Evolutionary conservation across 2,888 invertebrate species (phyloP).

Genomic region (Patella caerulea): DNA sequence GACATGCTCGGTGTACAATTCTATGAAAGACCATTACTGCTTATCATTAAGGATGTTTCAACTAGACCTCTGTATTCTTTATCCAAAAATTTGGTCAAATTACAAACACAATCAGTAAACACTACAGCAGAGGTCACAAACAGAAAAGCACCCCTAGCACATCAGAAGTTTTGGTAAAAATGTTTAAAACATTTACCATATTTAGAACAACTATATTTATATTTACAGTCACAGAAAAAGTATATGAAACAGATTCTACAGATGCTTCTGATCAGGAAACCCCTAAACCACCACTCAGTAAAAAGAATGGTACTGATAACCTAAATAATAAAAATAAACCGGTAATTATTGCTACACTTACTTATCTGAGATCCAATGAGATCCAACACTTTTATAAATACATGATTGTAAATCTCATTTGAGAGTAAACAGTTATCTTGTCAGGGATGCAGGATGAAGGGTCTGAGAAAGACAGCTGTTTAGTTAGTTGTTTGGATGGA

Average conservation of each 20-base stretch:
- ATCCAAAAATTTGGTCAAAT: too few relatives aligned
- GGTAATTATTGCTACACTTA: slow-evolving; percentile 21
- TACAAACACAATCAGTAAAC: too few relatives aligned
- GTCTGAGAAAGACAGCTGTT: too few relatives aligned
- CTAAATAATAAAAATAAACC: slow-evolving; percentile 30
- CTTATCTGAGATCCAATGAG: not conserved
- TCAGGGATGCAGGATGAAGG: too few relatives aligned
- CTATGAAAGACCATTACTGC: not conserved
- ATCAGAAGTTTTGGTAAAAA: too few relatives aligned
- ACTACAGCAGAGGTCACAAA: too few relatives aligned
- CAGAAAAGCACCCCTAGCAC: too few relatives aligned
- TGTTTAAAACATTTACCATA: too few relatives aligned
- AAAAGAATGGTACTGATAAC: slow-evolving; percentile 34
- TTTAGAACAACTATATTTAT: too few relatives aligned
- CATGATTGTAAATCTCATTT: not conserved
- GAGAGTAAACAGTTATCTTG: not conserved
- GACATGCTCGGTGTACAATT: not conserved
- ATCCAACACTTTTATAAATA: not conserved
- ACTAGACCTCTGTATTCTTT: too few relatives aligned
- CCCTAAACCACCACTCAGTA: slow-evolving; percentile 20
- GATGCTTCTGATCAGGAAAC: slow-evolving; percentile 62
- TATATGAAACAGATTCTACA: slow-evolving; percentile 64
- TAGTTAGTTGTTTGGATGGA: too few relatives aligned
- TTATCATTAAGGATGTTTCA: not conserved
- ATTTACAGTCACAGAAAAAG: slow-evolving; percentile 62